A percentile compares a stretch with the other conserved stretches of the same genome.
Evolutionary conservation across 1,140 invertebrate species (phyloP).

Genomic region (Ips typographus): DNA sequence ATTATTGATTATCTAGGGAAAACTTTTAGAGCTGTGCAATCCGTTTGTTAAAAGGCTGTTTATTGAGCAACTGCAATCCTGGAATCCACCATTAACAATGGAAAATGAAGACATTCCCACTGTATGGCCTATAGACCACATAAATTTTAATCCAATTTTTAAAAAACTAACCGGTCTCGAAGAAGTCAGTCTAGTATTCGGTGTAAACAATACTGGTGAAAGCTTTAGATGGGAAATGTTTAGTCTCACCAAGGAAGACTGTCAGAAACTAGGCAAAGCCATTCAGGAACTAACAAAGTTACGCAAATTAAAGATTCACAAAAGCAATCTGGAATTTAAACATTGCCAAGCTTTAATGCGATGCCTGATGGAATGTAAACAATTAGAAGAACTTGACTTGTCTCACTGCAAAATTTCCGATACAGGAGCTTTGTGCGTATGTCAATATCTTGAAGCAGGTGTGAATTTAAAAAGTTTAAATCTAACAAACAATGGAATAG

Average conservation of each 20-base stretch:
- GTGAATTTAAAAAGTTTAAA: conserved; percentile 43
- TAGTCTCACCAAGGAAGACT: conserved; percentile 45
- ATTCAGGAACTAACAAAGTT: conserved; percentile 43
- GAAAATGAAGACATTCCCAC: conserved; percentile 47
- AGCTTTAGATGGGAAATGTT: conserved; percentile 47
- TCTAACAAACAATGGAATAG: conserved; percentile 49
- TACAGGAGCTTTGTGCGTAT: conserved; percentile 49
- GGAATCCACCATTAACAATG: conserved; percentile 46
- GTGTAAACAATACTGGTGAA: conserved; percentile 43
- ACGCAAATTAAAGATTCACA: conserved; percentile 44
- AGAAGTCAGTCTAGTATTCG: conserved; percentile 45
- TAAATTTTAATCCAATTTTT: conserved; percentile 47
- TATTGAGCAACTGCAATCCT: conserved; percentile 46
- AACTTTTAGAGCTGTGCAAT: conserved; percentile 32
- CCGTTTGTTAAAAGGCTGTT: conserved; percentile 45
- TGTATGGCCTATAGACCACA: conserved; percentile 47
- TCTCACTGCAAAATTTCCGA: conserved; percentile 49
- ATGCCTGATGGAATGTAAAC: conserved; percentile 45
- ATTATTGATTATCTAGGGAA: background rate
- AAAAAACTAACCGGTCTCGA: conserved; percentile 40
- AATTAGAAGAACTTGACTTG: conserved; percentile 47
- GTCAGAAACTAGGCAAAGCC: conserved; percentile 43
- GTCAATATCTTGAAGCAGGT: conserved; percentile 42
- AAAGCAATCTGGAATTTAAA: conserved; percentile 43
- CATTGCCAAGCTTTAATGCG: conserved; percentile 45